Evolutionary conservation across 2,797 vertebrate species (phyloP), one percentile per base, ranked within the genome.

Genomic region (Trichosurus vulpecula): DNA sequence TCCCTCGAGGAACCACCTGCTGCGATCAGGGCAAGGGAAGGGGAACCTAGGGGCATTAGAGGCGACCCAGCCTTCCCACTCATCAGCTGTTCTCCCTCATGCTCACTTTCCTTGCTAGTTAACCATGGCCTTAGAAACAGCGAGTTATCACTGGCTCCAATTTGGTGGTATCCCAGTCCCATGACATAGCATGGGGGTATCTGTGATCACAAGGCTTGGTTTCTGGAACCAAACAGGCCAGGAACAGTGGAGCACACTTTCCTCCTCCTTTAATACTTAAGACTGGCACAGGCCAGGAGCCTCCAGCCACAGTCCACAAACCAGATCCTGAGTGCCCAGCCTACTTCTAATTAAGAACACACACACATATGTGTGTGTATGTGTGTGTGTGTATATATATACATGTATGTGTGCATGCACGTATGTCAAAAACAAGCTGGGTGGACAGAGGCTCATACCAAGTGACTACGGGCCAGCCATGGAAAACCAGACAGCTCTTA

Each of bases 251-350:
- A 47, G 41, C 8, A 9, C 41, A 25, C n/a, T 81, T n/a, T 94
- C 41, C 35, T 30, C 90, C 29, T 93, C 61, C 27, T 97, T 96
- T 96, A 94, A 57, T 93, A 94, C 52, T 95, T n/a, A 91, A 96
- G 92, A 94, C 87, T 94, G 4, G 52, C 54, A 97, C 95, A 95
- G 94, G 95, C 90, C 89, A 95, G 97, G 94, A 96, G 41, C 56
- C 35, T 56, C 93, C 0, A 1, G 57, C 93, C 54, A 93, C 52
- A 96, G 91, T 29, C 92, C 19, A 97, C 30, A 51, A 96, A 97
- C 93, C 30, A 92, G 35, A 91, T 29, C 94, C 93, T 92, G 94
- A 25, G 92, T 95, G 96, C 92, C 95, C 1, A 95, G 66, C 96
- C 94, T 4, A 94, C 51, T 96, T 95, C 54, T 96, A 56, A 57